Evolutionary conservation across 2,113 vertebrate species (phyloP).

Genomic region (Urocolius indicus): DNA sequence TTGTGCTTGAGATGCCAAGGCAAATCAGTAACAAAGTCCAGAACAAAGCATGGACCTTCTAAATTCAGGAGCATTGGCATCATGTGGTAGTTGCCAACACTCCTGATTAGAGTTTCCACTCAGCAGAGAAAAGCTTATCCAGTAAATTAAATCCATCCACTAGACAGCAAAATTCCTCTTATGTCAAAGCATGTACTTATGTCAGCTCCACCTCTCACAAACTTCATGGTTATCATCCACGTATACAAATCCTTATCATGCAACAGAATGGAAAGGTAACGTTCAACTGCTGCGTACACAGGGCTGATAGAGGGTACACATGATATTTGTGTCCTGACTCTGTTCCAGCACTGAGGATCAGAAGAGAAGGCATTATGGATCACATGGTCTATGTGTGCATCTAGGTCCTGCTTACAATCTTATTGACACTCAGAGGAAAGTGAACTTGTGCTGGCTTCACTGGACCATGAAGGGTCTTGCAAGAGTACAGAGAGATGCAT

Average conservation of each 20-base stretch:
- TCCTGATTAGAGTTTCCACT: background rate
- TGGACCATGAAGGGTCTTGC: background rate
- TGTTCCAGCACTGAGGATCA: background rate
- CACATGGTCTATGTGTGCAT: rapidly evolving
- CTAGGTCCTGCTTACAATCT: background rate
- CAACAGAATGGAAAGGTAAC: background rate
- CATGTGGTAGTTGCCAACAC: rapidly evolving
- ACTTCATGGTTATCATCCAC: background rate
- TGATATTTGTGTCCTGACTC: background rate
- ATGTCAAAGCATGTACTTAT: background rate
- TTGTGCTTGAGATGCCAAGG: background rate
- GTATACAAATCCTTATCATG: rapidly evolving
- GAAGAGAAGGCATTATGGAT: background rate
- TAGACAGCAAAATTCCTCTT: background rate
- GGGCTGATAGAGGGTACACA: background rate
- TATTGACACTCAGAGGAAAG: background rate
- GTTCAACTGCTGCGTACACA: background rate
- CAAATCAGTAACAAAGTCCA: background rate
- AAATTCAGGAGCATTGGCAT: background rate
- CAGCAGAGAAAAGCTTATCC: rapidly evolving
- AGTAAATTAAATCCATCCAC: background rate
- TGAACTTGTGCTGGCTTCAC: background rate
- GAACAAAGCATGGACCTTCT: background rate
- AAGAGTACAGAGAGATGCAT: background rate
- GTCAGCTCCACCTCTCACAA: background rate